A percentile compares a stretch with the other conserved stretches of the same genome.
Conservation (phyloP, 2,113 vertebrate species). For the Pituophis catenifer region DNA sequence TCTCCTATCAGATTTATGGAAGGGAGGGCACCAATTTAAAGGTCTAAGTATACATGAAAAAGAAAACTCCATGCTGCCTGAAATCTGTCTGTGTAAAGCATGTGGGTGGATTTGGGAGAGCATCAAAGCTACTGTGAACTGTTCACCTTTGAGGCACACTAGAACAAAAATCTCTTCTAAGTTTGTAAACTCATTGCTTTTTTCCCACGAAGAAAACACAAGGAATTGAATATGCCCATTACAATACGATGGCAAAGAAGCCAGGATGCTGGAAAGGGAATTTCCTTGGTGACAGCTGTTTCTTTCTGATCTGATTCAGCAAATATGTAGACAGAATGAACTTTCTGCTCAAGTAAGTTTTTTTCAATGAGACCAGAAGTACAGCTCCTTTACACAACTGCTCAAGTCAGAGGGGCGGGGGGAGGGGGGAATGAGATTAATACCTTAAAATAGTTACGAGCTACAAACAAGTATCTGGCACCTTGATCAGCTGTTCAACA, state of each 20-base stretch:
- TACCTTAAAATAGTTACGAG: background rate
- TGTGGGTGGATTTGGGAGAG: constrained; percentile 59
- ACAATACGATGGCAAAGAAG: constrained; percentile 39
- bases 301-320: constrained; percentile 9
- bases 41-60: constrained; percentile 45
- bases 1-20: constrained; percentile 35
- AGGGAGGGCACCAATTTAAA: constrained; percentile 10
- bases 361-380: background rate
- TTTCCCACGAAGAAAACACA: constrained; percentile 64
- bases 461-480: background rate
- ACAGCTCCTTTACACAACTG: background rate
- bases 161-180: constrained; percentile 60
- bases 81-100: constrained; percentile 49
- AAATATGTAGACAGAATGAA: background rate
- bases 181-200: constrained; percentile 53
- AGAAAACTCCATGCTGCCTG: constrained; percentile 40
- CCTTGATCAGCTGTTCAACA: background rate
- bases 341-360: background rate
- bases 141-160: constrained; percentile 61
- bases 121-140: constrained; percentile 66
- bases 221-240: constrained; percentile 57
- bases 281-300: constrained; percentile 36
- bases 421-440: background rate
- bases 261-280: constrained; percentile 41
- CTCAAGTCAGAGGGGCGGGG: background rate